phyloP scores from a whole-genome alignment of 2,888 invertebrate species.

The Tipula lateralis region DNA sequence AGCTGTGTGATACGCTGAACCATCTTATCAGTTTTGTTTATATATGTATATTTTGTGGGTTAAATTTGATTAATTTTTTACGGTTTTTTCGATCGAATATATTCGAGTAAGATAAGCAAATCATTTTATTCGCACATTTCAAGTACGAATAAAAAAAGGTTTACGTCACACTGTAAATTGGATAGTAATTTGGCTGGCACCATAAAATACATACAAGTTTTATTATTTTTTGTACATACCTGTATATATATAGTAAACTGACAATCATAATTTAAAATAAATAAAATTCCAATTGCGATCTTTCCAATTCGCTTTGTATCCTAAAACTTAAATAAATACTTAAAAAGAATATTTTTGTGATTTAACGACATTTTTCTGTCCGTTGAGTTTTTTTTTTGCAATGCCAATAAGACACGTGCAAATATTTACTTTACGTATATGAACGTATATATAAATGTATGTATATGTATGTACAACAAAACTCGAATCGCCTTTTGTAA shows the following conservation, averaged over 20 bases:
- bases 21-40: not conserved
- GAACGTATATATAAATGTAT: too few relatives aligned
- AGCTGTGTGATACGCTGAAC: not conserved
- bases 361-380: not conserved
- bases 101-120: not conserved
- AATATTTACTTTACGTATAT: not conserved
- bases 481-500: not conserved
- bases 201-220: not conserved
- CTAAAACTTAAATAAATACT: not conserved
- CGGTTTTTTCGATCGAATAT: not conserved
- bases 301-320: not conserved
- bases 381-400: not conserved
- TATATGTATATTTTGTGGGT: not conserved
- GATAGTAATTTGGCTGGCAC: not conserved
- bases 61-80: not conserved
- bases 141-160: not conserved
- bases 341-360: too few relatives aligned
- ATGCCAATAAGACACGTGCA: constrained; percentile 15
- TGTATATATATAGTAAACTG: not conserved
- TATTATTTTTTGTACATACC: not conserved
- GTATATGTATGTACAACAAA: too few relatives aligned
- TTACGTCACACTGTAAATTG: not conserved
- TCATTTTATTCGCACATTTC: not conserved
- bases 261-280: constrained; percentile 9
- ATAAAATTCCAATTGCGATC: not conserved